Evolutionary conservation across 2,797 vertebrate species (phyloP), one percentile per base, ranked within the genome.

Genomic region (Astyanax mexicanus): DNA sequence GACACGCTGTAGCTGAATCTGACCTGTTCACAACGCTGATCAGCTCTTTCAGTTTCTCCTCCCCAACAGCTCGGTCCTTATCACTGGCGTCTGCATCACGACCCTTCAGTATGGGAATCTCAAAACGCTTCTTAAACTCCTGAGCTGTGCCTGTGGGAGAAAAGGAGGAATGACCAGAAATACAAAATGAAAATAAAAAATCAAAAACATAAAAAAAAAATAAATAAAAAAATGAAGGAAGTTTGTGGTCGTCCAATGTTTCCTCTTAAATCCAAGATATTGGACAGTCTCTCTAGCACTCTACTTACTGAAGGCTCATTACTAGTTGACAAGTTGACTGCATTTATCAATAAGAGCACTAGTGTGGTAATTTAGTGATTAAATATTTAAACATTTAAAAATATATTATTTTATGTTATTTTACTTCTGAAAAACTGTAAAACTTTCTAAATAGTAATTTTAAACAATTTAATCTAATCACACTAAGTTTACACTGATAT

Each of bases 41-140:
- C 19, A 99, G 93, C 81, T 99, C 96, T 81, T 92, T 93, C 15
- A 99, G 95, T 68, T 96, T 96, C 77, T 97, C 95, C 85, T 99
- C 98, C 79, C 98, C 98, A 0, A 83, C 84, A 40, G 91, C 88
- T 71, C 96, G 85, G 21, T 97, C 96, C 77, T 89, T 91, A 67
- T 95, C 94, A 55, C 93, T 96, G 62, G 98, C 97, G 71, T 95
- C 94, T 0, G 98, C 97, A 21, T 99, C 98, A 69, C 97, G 92
- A 58, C 98, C 95, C 86, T 96, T 99, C 67, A 99, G 88, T 84
- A 99, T 99, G 19, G 97, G 95, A 72, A 98, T 85, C 88, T 99
- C 98, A 85, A 99, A 99, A 2, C 94, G 93, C 80, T 92, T 99
- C 86, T 99, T 99, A 84, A 99, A 99, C 83, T 99, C 96, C 57